Conservation (phyloP, 2,888 invertebrate genomes). For the Strigamia transsilvanica region DNA sequence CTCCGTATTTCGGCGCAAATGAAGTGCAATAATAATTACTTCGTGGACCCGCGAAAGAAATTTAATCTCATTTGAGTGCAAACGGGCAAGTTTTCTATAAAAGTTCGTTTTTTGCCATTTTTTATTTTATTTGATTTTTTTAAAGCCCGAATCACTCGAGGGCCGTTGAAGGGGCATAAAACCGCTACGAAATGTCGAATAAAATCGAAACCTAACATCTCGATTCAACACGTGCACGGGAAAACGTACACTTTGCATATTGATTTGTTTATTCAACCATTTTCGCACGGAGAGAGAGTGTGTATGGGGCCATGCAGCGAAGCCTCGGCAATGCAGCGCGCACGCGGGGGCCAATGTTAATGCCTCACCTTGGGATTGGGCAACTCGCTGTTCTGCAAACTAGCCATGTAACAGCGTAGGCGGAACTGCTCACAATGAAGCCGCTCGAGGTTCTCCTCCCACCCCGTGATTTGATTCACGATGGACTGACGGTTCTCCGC, state of each 20-base stretch:
- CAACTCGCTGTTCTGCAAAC: conserved; percentile 91
- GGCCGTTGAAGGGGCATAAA: background rate
- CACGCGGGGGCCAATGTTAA: too few species aligned
- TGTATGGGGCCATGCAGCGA: too few species aligned
- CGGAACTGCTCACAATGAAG: conserved; percentile 97
- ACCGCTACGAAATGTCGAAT: too few species aligned
- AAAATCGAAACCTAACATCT: conserved; percentile 4
- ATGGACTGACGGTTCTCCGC: conserved; percentile 91
- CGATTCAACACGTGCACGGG: conserved; percentile 14
- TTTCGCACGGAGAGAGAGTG: too few species aligned
- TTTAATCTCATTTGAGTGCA: conserved; percentile 13
- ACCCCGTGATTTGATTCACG: conserved; percentile 90
- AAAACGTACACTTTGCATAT: background rate
- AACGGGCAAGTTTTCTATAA: background rate
- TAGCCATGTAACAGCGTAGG: conserved; percentile 95
- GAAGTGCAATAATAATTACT: background rate
- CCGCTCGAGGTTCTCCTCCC: conserved; percentile 96
- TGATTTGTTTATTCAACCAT: conserved; percentile 7
- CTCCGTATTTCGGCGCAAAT: background rate
- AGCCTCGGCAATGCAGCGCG: too few species aligned
- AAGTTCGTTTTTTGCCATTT: too few species aligned
- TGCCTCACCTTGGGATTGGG: conserved; percentile 92
- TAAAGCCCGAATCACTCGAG: background rate
- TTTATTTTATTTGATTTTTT: background rate
- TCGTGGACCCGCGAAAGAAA: background rate